These are phyloP conservation scores for Papilio demoleus DNA, from an alignment of 2,888 invertebrate species.

Conservation along the genomic window DNA sequence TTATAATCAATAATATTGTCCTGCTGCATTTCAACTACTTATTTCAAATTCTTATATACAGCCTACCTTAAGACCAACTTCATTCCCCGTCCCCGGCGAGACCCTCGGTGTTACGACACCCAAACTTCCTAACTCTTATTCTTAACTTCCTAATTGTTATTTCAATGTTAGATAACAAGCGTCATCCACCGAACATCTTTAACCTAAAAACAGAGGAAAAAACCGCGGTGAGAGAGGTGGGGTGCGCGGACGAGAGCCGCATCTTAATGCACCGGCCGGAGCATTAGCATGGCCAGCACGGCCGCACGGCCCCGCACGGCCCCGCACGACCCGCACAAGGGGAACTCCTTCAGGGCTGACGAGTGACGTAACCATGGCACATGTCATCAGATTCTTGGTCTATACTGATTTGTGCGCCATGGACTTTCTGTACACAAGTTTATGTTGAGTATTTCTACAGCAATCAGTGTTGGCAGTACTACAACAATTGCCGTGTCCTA, in stretches of 20 bases:
- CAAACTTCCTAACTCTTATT: too few relatives aligned
- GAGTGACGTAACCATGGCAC: conserved; percentile 20
- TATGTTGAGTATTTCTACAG: too few relatives aligned
- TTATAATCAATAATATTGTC: too few relatives aligned
- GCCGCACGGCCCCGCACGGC: conserved; percentile 39
- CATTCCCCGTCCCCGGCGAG: neutral
- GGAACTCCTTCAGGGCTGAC: conserved; percentile 32
- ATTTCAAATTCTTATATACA: too few relatives aligned
- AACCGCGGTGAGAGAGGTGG: conserved; percentile 29
- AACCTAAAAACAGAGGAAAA: conserved; percentile 37
- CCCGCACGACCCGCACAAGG: conserved; percentile 6
- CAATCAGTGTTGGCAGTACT: too few relatives aligned
- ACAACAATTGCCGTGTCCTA: too few relatives aligned
- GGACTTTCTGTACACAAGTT: too few relatives aligned
- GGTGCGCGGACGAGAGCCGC: conserved; percentile 43
- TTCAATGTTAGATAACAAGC: conserved; percentile 11
- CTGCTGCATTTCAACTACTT: too few relatives aligned
- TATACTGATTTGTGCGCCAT: neutral
- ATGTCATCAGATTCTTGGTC: neutral
- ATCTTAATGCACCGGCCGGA: conserved; percentile 44
- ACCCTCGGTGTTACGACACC: neutral
- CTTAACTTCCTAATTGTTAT: conserved; percentile 14
- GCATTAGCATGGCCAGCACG: conserved; percentile 47
- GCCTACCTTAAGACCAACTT: too few relatives aligned
- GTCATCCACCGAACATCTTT: conserved; percentile 24